Conservation (phyloP, 2,113 vertebrate genomes). For the Ovibos moschatus region DNA sequence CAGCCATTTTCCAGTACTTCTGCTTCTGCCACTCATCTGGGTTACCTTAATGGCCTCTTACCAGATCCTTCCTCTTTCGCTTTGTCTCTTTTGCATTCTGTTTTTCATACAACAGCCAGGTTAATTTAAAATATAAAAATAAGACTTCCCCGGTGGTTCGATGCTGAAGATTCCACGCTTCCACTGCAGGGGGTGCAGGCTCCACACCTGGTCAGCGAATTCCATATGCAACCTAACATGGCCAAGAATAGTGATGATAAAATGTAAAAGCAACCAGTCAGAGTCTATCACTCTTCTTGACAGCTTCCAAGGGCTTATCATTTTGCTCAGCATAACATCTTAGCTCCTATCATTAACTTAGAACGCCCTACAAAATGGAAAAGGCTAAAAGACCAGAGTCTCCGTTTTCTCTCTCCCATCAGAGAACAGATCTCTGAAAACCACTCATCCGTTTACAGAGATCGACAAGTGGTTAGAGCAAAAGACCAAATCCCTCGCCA, state of each 20-base stretch:
- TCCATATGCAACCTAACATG: not conserved
- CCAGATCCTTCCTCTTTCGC: not conserved
- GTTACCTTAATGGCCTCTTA: not conserved
- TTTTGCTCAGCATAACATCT: not conserved
- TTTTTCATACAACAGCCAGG: not conserved
- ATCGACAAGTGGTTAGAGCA: not conserved
- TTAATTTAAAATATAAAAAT: not conserved
- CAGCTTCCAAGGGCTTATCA: not conserved
- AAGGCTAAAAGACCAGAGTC: not conserved
- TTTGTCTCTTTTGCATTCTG: not conserved
- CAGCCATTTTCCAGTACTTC: not conserved
- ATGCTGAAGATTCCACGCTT: not conserved
- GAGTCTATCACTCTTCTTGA: not conserved
- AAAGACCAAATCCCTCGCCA: not conserved
- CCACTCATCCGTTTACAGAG: not conserved
- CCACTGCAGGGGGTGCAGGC: not conserved
- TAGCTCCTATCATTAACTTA: not conserved
- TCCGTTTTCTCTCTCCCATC: not conserved
- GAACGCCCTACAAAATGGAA: not conserved
- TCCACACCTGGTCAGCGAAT: not conserved
- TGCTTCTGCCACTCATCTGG: rapidly evolving
- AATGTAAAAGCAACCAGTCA: not conserved
- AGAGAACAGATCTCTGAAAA: not conserved
- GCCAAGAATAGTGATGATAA: not conserved
- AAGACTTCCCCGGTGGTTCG: not conserved